Evolutionary conservation across 2,888 invertebrate genomes (phyloP).

Genomic region (Mesorhabditis spiculigera): DNA sequence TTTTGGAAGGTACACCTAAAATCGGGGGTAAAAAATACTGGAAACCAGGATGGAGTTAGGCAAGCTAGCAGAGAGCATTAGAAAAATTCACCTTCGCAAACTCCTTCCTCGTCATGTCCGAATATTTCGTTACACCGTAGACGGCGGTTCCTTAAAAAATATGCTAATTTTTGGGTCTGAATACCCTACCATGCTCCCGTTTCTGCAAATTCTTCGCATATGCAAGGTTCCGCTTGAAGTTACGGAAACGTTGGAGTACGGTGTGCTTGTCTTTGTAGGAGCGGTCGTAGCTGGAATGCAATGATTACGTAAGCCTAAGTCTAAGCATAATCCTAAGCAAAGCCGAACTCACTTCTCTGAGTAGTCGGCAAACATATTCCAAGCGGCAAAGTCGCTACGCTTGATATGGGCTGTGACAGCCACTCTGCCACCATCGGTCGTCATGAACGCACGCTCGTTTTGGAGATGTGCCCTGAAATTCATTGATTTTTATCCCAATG

Average conservation of each 20-base stretch:
- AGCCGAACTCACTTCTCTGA: constrained; percentile 32
- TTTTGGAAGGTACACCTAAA: constrained; percentile 52
- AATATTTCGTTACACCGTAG: constrained; percentile 54
- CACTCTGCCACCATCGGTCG: constrained; percentile 18
- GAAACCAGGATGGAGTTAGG: background rate
- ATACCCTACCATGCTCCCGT: constrained; percentile 35
- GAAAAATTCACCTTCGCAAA: constrained; percentile 37
- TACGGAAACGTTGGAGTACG: constrained; percentile 45
- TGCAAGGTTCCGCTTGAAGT: constrained; percentile 48
- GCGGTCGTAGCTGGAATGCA: constrained; percentile 36
- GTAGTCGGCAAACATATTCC: constrained; percentile 51
- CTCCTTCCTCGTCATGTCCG: constrained; percentile 47
- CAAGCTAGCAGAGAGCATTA: no score
- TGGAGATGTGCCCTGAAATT: background rate
- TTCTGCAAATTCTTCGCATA: constrained; percentile 42
- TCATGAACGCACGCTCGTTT: constrained; percentile 16
- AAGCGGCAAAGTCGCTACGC: constrained; percentile 44
- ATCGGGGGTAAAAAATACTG: background rate
- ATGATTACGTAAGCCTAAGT: background rate
- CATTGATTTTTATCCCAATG: background rate
- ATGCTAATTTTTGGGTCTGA: background rate
- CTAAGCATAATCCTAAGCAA: background rate
- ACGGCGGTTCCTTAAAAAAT: constrained; percentile 37
- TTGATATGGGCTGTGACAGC: constrained; percentile 32
- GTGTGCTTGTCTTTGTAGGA: constrained; percentile 44